Percentiles rank a stretch among this genome's conserved stretches.
These are phyloP conservation scores for Rambutsinella grinnellia DNA, from an alignment of 2,888 invertebrate species.

Conservation along the genomic window DNA sequence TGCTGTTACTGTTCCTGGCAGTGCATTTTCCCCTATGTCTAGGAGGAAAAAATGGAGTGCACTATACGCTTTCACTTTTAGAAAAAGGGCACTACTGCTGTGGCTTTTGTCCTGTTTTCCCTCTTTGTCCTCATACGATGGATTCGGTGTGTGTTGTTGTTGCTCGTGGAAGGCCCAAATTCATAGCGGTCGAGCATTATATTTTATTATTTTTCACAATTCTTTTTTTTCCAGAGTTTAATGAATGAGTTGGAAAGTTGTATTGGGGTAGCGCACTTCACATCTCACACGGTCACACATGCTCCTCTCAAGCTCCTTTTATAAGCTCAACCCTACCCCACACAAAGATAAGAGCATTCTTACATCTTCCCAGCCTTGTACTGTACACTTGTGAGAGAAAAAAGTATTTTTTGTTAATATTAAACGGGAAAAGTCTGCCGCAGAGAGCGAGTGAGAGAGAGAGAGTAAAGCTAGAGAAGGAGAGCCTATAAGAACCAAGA, in stretches of 20 bases:
- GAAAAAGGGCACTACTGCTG: slow-evolving; percentile 38
- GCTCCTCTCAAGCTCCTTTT: slow-evolving; percentile 7
- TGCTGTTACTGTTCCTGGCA: slow-evolving; percentile 25
- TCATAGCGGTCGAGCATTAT: slow-evolving; percentile 38
- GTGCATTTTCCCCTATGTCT: neutral
- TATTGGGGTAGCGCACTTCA: slow-evolving; percentile 19
- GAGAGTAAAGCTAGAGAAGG: slow-evolving; percentile 9
- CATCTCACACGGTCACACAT: slow-evolving; percentile 16
- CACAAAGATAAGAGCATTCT: too few species aligned
- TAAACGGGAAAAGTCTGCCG: too few species aligned
- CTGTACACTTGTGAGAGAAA: too few species aligned
- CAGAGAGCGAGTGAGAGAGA: slow-evolving; percentile 11
- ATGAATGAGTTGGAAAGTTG: slow-evolving; percentile 36
- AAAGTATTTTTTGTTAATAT: too few species aligned
- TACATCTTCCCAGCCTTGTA: too few species aligned
- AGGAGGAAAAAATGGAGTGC: too few species aligned
- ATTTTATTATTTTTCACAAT: neutral
- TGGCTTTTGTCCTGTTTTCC: slow-evolving; percentile 11
- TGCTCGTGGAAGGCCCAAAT: too few species aligned
- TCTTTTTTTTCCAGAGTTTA: slow-evolving; percentile 3
- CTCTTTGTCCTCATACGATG: neutral
- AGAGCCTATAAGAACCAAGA: too few species aligned
- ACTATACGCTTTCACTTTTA: too few species aligned
- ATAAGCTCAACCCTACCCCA: too few species aligned
- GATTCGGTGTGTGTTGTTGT: neutral